phyloP scores from a whole-genome alignment of 2,888 invertebrate species.

The Crocallis elinguaria region DNA sequence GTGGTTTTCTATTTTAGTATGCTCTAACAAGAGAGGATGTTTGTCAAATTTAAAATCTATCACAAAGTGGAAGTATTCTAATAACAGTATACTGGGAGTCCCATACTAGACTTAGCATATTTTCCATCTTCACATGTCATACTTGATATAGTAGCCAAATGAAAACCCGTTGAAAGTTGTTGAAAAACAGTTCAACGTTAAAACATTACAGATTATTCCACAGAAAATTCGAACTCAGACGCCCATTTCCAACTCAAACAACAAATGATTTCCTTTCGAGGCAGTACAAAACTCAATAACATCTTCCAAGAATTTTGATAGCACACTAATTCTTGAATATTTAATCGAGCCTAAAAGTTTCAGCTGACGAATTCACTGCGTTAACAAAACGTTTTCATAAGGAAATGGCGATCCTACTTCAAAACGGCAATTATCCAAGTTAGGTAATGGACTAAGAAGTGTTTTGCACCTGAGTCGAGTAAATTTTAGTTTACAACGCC shows the following conservation, averaged over 20 bases:
- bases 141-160: no score
- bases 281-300: slow-evolving; percentile 1
- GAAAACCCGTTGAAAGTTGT: no score
- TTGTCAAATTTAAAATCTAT: no score
- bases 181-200: no score
- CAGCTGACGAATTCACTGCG: slow-evolving; percentile 15
- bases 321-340: slow-evolving; percentile 17
- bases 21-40: no score
- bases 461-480: slow-evolving; percentile 35
- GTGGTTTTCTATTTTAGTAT: not conserved
- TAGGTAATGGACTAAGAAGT: slow-evolving; percentile 30
- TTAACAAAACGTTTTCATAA: slow-evolving; percentile 17
- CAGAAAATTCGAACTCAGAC: no score
- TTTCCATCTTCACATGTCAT: no score
- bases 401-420: slow-evolving; percentile 18
- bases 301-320: slow-evolving; percentile 10
- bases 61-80: no score
- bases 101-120: no score
- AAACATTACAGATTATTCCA: no score
- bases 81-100: no score
- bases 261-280: not conserved
- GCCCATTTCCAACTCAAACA: not conserved
- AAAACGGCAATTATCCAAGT: slow-evolving; percentile 33
- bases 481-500: slow-evolving; percentile 37
- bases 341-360: slow-evolving; percentile 17